Evolutionary conservation across 2,797 vertebrate genomes (phyloP).

Genomic region (Lacerta viridis): DNA sequence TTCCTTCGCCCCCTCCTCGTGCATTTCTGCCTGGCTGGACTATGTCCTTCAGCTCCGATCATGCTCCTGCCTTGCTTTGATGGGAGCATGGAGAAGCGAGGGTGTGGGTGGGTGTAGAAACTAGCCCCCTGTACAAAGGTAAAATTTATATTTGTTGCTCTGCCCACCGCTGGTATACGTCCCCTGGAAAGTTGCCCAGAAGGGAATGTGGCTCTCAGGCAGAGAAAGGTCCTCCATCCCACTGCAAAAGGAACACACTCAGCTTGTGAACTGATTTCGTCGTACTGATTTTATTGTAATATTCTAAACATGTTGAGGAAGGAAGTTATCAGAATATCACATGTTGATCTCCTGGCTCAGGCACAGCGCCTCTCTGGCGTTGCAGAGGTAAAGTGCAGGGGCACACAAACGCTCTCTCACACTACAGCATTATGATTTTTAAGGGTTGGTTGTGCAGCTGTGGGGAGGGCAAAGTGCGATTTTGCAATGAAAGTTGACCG

Average conservation of each 20-base stretch:
- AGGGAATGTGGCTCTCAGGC: not conserved
- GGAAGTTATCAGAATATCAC: not conserved
- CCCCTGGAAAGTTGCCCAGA: not conserved
- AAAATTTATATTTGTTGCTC: too few relatives aligned
- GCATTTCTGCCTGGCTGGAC: too few relatives aligned
- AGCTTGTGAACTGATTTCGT: not conserved
- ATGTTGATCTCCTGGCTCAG: constrained; percentile 1
- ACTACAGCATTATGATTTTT: constrained; percentile 34
- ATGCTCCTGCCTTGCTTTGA: too few relatives aligned
- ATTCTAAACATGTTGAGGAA: not conserved
- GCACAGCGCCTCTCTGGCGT: not conserved
- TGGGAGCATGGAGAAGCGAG: too few relatives aligned
- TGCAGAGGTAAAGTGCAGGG: constrained; percentile 1
- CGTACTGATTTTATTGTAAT: not conserved
- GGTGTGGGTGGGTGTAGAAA: too few relatives aligned
- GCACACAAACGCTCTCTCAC: not conserved
- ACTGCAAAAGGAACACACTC: not conserved
- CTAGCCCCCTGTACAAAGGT: too few relatives aligned
- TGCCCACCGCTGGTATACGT: not conserved
- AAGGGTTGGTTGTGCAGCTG: constrained; percentile 21
- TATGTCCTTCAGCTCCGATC: too few relatives aligned
- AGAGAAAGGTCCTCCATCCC: too few relatives aligned
- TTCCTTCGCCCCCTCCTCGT: too few relatives aligned
- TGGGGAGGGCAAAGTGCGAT: constrained; percentile 19
- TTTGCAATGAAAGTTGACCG: constrained; percentile 20